Evolutionary conservation across 2,797 vertebrate genomes (phyloP), one percentile per base, ranked within the genome.

Genomic region (Phrynocephalus guinanensis): DNA sequence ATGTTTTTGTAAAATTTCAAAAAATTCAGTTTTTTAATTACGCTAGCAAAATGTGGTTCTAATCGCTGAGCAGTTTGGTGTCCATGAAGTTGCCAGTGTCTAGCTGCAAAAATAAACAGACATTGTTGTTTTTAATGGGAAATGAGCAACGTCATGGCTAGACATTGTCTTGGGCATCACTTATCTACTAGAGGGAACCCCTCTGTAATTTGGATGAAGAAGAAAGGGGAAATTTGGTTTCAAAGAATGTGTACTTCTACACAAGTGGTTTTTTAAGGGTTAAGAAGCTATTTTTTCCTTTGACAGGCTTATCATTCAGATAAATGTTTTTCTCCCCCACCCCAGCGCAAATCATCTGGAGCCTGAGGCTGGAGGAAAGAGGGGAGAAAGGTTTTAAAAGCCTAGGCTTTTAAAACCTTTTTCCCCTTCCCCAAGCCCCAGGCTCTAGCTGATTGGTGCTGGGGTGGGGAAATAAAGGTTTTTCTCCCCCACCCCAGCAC

Each of bases 1-100:
- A 30, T 68, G 28, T 10, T 71, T 79, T 78, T 83, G 38, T 16
- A 56, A 76, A 44, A 44, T 44, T 76, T 50, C 60, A 6, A 44
- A 63, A 5, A 30, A 26, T 66, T 87, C 63, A 63, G 70, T 67
- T 82, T 86, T 86, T 73, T 82, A 3, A 48, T 6, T 67, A 76
- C 26, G 22, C 28, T 87, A 75, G 73, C 22, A 52, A 87, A 87
- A 87, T 33, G n/a, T 79, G 6, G n/a, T n/a, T 60, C 73, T 78
- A 16, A 4, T 71, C 44, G 18, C 33, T 78, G 10, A 13, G 67
- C 70, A 83, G 22, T 83, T 22, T 83, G 48, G 18, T 63, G 28
- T 80, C 26, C 68, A 63, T 16, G 30, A 6, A 13, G 13, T 67
- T 77, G 9, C 38, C 10, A 4, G 75, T 75, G 8, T 75, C 56